Conservation (phyloP, 2,888 invertebrate species). For the Monochamus alternatus region DNA sequence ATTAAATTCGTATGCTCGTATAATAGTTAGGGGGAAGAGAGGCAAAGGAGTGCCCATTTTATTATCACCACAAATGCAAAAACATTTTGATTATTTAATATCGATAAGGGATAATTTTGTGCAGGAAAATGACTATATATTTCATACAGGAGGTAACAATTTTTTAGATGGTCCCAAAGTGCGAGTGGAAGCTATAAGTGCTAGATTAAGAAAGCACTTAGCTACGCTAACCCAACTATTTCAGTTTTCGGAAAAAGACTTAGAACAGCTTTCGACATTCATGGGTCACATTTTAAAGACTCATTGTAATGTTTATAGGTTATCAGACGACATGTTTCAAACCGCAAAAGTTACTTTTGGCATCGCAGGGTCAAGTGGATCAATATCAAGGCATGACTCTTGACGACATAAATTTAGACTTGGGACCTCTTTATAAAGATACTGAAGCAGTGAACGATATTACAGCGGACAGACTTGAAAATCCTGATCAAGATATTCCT, state of each 20-base stretch:
- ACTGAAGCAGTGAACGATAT: slow-evolving; percentile 32
- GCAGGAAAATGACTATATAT: slow-evolving; percentile 35
- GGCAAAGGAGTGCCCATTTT: slow-evolving; percentile 42
- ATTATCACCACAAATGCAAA: slow-evolving; percentile 41
- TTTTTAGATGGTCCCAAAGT: slow-evolving; percentile 39
- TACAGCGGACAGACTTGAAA: slow-evolving; percentile 1
- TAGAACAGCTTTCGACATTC: slow-evolving; percentile 54
- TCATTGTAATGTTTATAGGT: slow-evolving; percentile 48
- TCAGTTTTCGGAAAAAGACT: slow-evolving; percentile 50
- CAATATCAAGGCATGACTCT: slow-evolving; percentile 48
- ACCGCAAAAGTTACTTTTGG: slow-evolving; percentile 51
- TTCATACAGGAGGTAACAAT: not conserved
- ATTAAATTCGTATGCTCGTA: slow-evolving; percentile 41
- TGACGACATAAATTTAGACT: slow-evolving; percentile 49
- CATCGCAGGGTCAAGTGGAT: slow-evolving; percentile 46
- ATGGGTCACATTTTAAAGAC: slow-evolving; percentile 54
- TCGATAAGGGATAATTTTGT: slow-evolving; percentile 42
- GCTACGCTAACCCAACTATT: slow-evolving; percentile 55
- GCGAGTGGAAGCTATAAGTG: slow-evolving; percentile 47
- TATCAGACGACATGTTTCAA: slow-evolving; percentile 37
- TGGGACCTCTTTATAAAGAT: slow-evolving; percentile 23
- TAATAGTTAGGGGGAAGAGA: slow-evolving; percentile 43
- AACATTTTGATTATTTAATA: slow-evolving; percentile 47
- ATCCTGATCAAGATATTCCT: not conserved
- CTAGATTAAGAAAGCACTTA: slow-evolving; percentile 52